Conservation (phyloP, 2,113 vertebrate genomes). For the Dromas ardeola region DNA sequence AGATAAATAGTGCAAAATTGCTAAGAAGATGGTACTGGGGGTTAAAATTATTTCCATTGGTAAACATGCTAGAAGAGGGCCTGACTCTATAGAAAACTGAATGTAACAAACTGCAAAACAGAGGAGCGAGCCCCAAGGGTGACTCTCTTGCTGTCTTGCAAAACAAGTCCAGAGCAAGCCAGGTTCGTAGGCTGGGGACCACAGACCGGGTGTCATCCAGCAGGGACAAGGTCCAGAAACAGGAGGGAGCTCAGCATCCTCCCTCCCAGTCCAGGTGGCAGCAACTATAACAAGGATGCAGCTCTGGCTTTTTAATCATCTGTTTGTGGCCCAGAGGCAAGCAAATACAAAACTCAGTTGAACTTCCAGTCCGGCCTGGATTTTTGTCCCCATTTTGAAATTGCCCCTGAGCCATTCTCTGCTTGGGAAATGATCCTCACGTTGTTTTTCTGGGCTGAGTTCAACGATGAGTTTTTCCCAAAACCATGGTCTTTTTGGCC, state of each 20-base stretch:
- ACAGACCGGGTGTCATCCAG: neutral
- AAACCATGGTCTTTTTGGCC: neutral
- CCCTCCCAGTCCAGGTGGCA: neutral
- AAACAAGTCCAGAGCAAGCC: fast-evolving
- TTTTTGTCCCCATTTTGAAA: neutral
- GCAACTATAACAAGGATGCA: neutral
- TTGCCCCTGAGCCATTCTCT: neutral
- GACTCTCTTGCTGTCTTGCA: neutral
- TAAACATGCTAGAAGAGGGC: neutral
- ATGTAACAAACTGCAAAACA: neutral
- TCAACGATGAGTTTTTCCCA: neutral
- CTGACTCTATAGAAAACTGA: neutral
- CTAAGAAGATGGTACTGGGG: neutral
- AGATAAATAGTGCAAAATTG: neutral
- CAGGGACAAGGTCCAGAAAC: neutral
- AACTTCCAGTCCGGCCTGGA: fast-evolving
- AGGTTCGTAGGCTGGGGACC: neutral
- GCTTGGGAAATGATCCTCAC: neutral
- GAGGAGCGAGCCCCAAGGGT: neutral
- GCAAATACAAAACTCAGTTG: neutral
- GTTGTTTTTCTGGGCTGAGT: neutral
- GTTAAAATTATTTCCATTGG: neutral
- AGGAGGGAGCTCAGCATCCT: neutral
- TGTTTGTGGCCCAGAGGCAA: neutral
- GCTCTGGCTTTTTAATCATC: neutral